Percentiles rank a stretch among this genome's conserved stretches.
These are phyloP conservation scores for Struthio camelus DNA, from an alignment of 2,113 vertebrate species.

Conservation along the genomic window DNA sequence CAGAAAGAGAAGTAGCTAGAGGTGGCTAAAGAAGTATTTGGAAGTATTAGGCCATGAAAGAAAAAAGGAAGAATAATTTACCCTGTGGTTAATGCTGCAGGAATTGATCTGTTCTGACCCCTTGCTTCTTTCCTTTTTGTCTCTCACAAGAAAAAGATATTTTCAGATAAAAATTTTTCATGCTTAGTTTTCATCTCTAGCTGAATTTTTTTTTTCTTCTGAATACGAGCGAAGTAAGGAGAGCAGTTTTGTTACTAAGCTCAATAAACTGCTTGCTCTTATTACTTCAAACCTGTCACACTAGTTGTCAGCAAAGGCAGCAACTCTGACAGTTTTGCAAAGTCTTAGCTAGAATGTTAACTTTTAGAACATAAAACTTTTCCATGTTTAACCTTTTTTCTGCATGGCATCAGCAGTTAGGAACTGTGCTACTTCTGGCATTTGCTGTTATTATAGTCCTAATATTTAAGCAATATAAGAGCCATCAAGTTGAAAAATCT, in stretches of 20 bases:
- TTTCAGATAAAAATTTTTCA: slow-evolving; percentile 24
- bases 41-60: not conserved
- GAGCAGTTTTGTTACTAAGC: slow-evolving; percentile 30
- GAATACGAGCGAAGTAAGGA: slow-evolving; percentile 27
- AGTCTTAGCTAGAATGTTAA: slow-evolving; percentile 56
- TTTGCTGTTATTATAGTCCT: not conserved
- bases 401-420: slow-evolving; percentile 25
- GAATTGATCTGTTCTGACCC: not conserved
- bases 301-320: slow-evolving; percentile 11
- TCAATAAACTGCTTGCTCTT: slow-evolving; percentile 54
- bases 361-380: slow-evolving; percentile 45
- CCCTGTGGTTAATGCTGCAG: not conserved
- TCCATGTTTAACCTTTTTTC: slow-evolving; percentile 39
- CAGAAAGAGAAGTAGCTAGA: not conserved
- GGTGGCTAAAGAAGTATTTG: not conserved
- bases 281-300: slow-evolving; percentile 51
- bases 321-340: slow-evolving; percentile 48
- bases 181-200: slow-evolving; percentile 17
- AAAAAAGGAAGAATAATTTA: not conserved
- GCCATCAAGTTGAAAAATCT: not conserved
- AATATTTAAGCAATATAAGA: not conserved
- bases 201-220: slow-evolving; percentile 19
- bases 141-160: not conserved
- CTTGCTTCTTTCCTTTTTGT: not conserved
- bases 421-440: not conserved